Evolutionary conservation across 2,113 vertebrate species (phyloP).

Genomic region (Rhipidura dahli): DNA sequence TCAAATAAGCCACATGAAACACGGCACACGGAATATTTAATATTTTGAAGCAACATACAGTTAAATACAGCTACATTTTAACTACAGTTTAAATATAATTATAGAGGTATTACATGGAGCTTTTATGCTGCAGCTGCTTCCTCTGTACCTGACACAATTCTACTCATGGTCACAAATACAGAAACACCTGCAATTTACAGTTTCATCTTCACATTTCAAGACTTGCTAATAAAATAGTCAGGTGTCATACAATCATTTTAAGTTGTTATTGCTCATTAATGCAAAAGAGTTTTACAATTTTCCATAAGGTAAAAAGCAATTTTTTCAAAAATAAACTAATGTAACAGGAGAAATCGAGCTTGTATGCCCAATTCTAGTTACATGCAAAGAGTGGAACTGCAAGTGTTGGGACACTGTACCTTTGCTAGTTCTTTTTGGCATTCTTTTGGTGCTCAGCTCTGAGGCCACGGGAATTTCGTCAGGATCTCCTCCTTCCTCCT

Average conservation of each 20-base stretch:
- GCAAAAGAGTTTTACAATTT: background rate
- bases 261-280: background rate
- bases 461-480: slow-evolving; percentile 85
- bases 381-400: background rate
- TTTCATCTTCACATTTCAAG: background rate
- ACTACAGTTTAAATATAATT: background rate
- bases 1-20: background rate
- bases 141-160: background rate
- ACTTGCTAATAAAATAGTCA: background rate
- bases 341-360: background rate
- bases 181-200: background rate
- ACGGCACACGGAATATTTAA: rapidly evolving
- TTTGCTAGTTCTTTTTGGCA: slow-evolving; percentile 82
- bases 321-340: background rate
- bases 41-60: background rate
- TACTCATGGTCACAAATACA: background rate
- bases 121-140: background rate
- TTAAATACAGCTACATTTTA: background rate
- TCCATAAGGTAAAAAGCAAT: background rate
- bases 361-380: background rate
- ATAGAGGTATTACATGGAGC: background rate
- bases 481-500: slow-evolving; percentile 95
- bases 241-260: background rate
- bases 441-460: slow-evolving; percentile 81
- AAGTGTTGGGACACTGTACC: slow-evolving; percentile 60